Evolutionary conservation across 2,888 invertebrate genomes (phyloP), one percentile per base, ranked within the genome.

Genomic region (Drosophila infuscata): DNA sequence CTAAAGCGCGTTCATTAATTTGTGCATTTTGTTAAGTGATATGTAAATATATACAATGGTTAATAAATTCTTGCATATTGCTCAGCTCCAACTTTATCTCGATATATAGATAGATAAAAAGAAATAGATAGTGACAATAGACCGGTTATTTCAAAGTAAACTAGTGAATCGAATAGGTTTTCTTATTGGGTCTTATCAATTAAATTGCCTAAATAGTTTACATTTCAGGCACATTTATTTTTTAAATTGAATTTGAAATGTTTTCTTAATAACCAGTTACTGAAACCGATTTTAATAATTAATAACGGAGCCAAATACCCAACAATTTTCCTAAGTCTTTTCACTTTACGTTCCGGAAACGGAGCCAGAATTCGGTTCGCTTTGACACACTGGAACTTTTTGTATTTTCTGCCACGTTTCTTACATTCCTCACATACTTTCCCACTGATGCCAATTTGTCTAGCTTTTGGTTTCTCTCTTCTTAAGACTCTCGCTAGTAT

Each of bases 1-100:
- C 66, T 65, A 63, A 85, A 76, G 67, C 76, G 53, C 76, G 62
- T 15, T 67, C 70, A 74, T 57, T 64, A 70, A 83, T 83, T 79
- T 73, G 66, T 72, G 65, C 58, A 64, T 49, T 48, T 46, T 7
- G 9, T 60, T 58, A 38, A 38, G 30, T 17, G 20, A 49, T 56
- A 70, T 79, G 62, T 46, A 32, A 74, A 79, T 36, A 65, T 79
- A 79, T 65, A 61, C 68, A 51, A 68, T 30, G 12, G n/a, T 17
- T 46, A 70, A 74, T 74, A 53, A 70, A 74, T 54, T 38, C 20
- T 38, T 41, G 38, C 12, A 35, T 46, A 66, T 46, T 52, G 54
- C 57, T 33, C 11, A 35, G 46, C 52, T 41, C n/a, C 46, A 43
- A 29, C 29, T 29, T 53, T 53, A 53, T 36, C 56, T 20, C n/a